Evolutionary conservation across 2,888 invertebrate genomes (phyloP), one percentile per base, ranked within the genome.

Genomic region (Cenopis cana): DNA sequence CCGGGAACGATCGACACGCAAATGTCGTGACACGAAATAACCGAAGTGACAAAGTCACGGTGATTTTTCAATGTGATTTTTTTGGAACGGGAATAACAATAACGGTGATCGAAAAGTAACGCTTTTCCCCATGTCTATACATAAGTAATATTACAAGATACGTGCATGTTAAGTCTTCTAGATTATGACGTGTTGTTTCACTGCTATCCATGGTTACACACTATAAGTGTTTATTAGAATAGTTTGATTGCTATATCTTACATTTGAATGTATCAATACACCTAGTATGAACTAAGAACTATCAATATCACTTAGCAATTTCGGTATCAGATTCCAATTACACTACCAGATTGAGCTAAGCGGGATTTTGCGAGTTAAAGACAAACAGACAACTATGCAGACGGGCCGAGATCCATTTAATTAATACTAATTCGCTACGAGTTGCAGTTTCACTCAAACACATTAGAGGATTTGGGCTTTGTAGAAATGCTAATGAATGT

Each of bases 321-420:
- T 55, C 36, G n/a, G 46, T 52, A 60, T 70, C 17, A 20, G 59
- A 66, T 70, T 70, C 36, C 65, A 59, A 70, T 70, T 70, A 70
- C 52, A 65, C 65, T 36, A 66, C 70, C 46, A 36, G 41, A 70
- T 70, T 54, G 59, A 70, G 70, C 69, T 68, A 68, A 60, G 68
- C 62, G 36, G 50, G 54, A 57, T 57, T 69, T 69, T 68, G 65
- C 68, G 61, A 60, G 74, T 74, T 69, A 68, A 76, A 76, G 74
- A 76, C 77, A 75, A 77, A 76, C 76, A 74, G 72, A 36, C 73
- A 78, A 78, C 78, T 78, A 78, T 78, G 77, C 77, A 78, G 78
- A 78, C 78, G 73, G 61, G 59, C 72, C 74, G 75, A 54, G 59
- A 77, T 75, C 76, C 75, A 74, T 77, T 78, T 78, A 77, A 78